Percentiles rank a stretch among this genome's conserved stretches.
Conservation (phyloP, 1,140 invertebrate species). For the Uloborus diversus region DNA sequence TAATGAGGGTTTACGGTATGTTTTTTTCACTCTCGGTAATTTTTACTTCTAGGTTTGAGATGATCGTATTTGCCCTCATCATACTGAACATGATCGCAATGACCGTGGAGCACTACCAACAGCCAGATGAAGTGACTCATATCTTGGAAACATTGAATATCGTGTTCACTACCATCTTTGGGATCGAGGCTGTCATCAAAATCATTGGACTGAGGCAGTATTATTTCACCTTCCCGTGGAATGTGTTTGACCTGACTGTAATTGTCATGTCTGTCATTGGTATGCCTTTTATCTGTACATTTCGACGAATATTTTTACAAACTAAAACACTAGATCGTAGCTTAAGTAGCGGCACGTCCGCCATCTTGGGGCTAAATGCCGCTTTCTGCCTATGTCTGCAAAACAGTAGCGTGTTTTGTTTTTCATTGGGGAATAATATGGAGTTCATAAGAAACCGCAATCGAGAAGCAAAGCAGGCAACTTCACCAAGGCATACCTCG, state of each 20-base stretch:
- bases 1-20: too few species aligned
- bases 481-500: too few species aligned
- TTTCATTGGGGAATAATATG: too few species aligned
- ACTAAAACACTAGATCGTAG: too few species aligned
- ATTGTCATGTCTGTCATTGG: slow-evolving; percentile 97
- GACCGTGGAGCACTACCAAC: slow-evolving; percentile 96
- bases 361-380: too few species aligned
- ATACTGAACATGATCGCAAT: slow-evolving; percentile 98
- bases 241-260: slow-evolving; percentile 98
- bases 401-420: too few species aligned
- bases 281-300: slow-evolving; percentile 63
- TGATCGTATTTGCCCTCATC: slow-evolving; percentile 99
- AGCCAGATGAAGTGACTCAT: slow-evolving; percentile 80
- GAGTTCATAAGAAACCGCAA: too few species aligned
- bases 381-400: too few species aligned
- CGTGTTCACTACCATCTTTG: slow-evolving; percentile 98
- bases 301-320: too few species aligned
- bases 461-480: too few species aligned
- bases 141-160: slow-evolving; percentile 91
- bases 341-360: too few species aligned
- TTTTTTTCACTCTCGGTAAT: slow-evolving; percentile 58
- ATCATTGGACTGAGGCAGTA: slow-evolving; percentile 94
- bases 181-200: slow-evolving; percentile 95
- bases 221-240: slow-evolving; percentile 99
- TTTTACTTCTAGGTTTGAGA: slow-evolving; percentile 88